Base-by-base conservation (phyloP, 1,140 invertebrate species). In the Drosophila pallidifrons region DNA sequence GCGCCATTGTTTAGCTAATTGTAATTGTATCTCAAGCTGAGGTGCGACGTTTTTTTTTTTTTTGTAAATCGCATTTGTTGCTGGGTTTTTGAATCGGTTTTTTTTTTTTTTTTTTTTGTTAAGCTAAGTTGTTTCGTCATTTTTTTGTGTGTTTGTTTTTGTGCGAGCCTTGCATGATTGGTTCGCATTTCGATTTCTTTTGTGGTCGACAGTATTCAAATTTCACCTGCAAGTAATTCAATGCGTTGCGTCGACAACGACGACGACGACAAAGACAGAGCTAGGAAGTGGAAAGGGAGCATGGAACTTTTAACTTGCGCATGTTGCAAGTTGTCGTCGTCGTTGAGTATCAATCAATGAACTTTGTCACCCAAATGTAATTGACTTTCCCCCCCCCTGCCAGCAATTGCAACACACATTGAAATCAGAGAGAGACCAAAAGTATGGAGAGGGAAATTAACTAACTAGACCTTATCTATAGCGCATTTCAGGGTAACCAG, bases 201-300 rank as follows among this genome's bases (percentile, higher is more conserved):
- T 81, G 82, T 63, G 82, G 79, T 74, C 79, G 72, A 45, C 20
- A 74, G 71, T 81, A 86, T 86, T 85, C 77, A 71, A 81, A 81
- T 85, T 78, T 81, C 63, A 52, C 63, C 45, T 67, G n/a, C 41
- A 20, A 2, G 63, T 74, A 77, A 73, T 64, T 30, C 60, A 77
- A 77, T 76, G 64, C 73, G 61, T 74, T 20, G 43, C 13, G 46
- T 47, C 16, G 41, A 60, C 38, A 1, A 16, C 16, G 16, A 16
- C 35, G 16, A 16, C 35, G 46, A 28, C 16, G 51, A 46, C 41
- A 30, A n/a, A 49, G 45, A 16, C 8, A 16, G 30, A 8, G 1
- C 43, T 16, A 52, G 35, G 38, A n/a, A 15, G 15, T 43, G 49
- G 63, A 20, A 38, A 20, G 35, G 46, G 35, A 35, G 8, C 8